phyloP scores from a whole-genome alignment of 2,113 vertebrate genomes.

The Oryzias melastigma region DNA sequence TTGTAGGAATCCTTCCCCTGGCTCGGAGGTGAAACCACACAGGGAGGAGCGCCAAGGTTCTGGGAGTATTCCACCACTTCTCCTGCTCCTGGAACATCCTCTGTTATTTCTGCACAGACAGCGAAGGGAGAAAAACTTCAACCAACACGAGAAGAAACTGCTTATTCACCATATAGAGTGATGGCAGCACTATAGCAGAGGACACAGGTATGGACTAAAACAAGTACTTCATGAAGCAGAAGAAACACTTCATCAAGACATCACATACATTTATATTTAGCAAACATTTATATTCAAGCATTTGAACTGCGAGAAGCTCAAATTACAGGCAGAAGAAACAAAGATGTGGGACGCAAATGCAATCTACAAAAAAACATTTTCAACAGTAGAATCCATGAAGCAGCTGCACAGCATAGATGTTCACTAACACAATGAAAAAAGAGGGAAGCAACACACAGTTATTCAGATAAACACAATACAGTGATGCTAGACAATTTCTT shows the following conservation, averaged over 20 bases:
- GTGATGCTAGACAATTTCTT: too few species aligned
- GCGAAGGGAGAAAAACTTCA: constrained; percentile 9
- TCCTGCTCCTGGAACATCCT: constrained; percentile 77
- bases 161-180: not conserved
- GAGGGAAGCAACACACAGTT: not conserved
- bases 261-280: not conserved
- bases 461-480: not conserved
- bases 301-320: not conserved
- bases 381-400: not conserved
- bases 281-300: not conserved
- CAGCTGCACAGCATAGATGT: not conserved
- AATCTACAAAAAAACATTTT: not conserved
- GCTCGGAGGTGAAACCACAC: constrained; percentile 60
- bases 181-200: not conserved
- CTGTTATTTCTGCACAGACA: constrained; percentile 81
- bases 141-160: not conserved
- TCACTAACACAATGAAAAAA: not conserved
- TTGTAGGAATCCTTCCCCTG: constrained; percentile 85
- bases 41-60: constrained; percentile 38
- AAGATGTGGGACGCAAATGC: not conserved
- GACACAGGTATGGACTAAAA: not conserved
- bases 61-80: constrained; percentile 73
- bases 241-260: not conserved
- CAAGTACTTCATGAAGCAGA: not conserved
- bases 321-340: not conserved